phyloP scores from a whole-genome alignment of 2,797 vertebrate genomes.

The Myotis daubentonii region DNA sequence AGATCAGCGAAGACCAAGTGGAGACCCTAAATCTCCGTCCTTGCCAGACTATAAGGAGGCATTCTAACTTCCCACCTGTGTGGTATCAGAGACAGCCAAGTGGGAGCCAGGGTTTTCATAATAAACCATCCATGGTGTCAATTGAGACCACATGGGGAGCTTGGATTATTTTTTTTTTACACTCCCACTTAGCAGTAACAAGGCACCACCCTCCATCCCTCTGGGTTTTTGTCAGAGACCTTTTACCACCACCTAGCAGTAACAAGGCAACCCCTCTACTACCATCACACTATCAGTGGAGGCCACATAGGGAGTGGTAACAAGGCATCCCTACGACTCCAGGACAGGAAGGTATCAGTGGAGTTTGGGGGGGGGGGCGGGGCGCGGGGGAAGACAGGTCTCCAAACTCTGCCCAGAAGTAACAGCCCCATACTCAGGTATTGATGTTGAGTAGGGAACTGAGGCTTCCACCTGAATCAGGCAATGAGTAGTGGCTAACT shows the following conservation, averaged over 20 bases:
- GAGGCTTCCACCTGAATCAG: not conserved
- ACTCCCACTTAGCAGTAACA: not conserved
- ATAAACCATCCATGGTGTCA: not conserved
- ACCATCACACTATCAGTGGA: not conserved
- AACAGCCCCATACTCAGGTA: not conserved
- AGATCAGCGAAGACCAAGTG: not conserved
- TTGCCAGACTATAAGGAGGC: not conserved
- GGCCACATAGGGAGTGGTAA: not conserved
- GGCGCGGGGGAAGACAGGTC: not conserved
- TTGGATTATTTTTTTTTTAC: not conserved
- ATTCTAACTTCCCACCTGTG: not conserved
- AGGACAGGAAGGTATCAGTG: not conserved
- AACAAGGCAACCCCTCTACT: not conserved
- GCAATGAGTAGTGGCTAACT: not conserved
- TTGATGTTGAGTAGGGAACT: not conserved
- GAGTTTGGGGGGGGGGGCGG: accelerated
- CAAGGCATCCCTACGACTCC: not conserved
- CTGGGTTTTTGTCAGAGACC: not conserved
- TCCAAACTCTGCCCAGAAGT: not conserved
- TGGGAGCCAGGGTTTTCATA: not conserved
- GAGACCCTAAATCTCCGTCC: not conserved
- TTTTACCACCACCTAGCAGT: not conserved
- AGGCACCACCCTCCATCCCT: not conserved
- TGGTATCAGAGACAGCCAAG: not conserved
- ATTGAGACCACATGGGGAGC: not conserved